Evolutionary conservation across 2,888 invertebrate species (phyloP).

Genomic region (Siphlonurus alternatus): DNA sequence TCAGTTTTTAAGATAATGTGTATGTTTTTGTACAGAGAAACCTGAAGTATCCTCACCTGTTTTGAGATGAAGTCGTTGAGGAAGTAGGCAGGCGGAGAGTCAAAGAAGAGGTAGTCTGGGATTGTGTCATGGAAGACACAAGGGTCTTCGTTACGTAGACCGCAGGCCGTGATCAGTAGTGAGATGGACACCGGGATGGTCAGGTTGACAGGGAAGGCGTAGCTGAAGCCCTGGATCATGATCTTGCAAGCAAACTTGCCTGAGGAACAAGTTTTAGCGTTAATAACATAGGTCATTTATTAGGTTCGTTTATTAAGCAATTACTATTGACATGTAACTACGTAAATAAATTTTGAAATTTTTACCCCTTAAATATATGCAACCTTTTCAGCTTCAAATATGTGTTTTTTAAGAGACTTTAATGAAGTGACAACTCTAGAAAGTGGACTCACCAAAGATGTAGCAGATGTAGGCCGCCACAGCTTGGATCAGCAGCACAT

Average conservation of each 20-base stretch:
- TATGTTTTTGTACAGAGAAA: neutral
- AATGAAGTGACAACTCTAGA: neutral
- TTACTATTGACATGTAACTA: neutral
- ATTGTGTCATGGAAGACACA: conserved; percentile 44
- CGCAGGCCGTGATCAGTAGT: conserved; percentile 46
- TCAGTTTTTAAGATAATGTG: no score
- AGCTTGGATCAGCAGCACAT: conserved; percentile 48
- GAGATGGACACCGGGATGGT: conserved; percentile 57
- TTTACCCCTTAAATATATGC: no score
- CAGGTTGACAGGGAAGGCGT: conserved; percentile 64
- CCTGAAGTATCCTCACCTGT: conserved; percentile 21
- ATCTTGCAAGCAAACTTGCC: conserved; percentile 77
- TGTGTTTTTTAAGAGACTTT: no score
- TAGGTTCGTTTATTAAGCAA: no score
- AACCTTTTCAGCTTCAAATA: no score
- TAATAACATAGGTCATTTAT: conserved; percentile 14
- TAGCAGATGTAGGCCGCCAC: conserved; percentile 41
- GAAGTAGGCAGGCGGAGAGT: conserved; percentile 29
- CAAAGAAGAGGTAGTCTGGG: conserved; percentile 35
- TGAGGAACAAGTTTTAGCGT: no score
- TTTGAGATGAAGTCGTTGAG: conserved; percentile 36
- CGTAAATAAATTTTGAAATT: neutral
- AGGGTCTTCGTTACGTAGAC: conserved; percentile 41
- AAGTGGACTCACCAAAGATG: conserved; percentile 22
- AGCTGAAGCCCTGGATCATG: conserved; percentile 74